These are phyloP conservation scores for Antigone vipio DNA, from an alignment of 2,113 vertebrate genomes.

Conservation along the genomic window DNA sequence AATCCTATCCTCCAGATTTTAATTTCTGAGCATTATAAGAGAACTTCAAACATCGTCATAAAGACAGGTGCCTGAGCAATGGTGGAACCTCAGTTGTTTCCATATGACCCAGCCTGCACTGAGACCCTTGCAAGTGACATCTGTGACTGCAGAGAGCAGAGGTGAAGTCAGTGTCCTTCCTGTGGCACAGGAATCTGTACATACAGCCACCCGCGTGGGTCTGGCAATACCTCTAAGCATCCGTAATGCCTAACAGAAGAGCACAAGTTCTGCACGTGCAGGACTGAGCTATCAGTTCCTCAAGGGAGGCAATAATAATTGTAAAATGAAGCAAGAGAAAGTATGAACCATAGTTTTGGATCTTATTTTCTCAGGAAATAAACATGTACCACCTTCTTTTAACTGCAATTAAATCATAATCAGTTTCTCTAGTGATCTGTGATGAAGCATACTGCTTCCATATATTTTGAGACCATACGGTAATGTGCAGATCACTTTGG, in stretches of 20 bases:
- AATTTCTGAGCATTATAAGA: background rate
- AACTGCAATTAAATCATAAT: background rate
- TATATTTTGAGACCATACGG: background rate
- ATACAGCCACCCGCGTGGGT: background rate
- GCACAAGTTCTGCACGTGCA: background rate
- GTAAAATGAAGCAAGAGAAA: background rate
- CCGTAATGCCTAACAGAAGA: background rate
- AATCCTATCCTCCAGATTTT: background rate
- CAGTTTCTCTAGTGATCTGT: background rate
- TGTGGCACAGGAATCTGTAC: background rate
- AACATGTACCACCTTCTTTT: background rate
- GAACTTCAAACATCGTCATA: background rate
- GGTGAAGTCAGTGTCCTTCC: background rate
- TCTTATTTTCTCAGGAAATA: slow-evolving; percentile 10
- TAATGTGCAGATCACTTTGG: background rate
- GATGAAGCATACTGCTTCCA: background rate
- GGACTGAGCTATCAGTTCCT: background rate
- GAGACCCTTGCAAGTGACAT: background rate
- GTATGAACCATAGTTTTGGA: background rate
- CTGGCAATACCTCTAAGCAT: background rate
- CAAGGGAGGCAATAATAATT: background rate
- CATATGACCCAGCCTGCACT: background rate
- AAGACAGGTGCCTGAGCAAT: background rate
- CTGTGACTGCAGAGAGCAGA: background rate
- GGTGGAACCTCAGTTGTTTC: background rate